phyloP scores from a whole-genome alignment of 92 coral and sea anemone species.

The Siderastrea siderea region DNA sequence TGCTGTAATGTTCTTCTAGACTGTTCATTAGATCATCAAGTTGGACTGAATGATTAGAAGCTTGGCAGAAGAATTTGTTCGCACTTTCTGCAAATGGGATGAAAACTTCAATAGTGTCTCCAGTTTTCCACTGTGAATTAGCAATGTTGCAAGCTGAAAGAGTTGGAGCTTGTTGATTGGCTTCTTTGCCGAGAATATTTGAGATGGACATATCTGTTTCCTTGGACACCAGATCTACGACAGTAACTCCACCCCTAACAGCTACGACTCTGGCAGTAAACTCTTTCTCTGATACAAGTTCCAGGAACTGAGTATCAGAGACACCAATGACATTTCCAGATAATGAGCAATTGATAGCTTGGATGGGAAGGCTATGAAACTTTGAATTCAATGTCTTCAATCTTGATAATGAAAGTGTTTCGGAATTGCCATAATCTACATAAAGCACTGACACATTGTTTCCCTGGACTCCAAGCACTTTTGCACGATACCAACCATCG shows the following conservation, averaged over 20 bases:
- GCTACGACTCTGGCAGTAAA: constrained; percentile 53
- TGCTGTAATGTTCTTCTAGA: constrained; percentile 74
- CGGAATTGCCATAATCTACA: constrained; percentile 93
- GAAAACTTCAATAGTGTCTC: constrained; percentile 32
- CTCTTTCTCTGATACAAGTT: constrained; percentile 76
- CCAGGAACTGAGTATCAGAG: constrained; percentile 48
- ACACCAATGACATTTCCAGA: constrained; percentile 19
- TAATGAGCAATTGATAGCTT: constrained; percentile 74
- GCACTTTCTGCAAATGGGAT: constrained; percentile 52
- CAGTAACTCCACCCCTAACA: constrained; percentile 53
- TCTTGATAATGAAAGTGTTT: constrained; percentile 77
- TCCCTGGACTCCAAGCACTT: constrained; percentile 62
- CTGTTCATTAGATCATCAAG: constrained; percentile 76
- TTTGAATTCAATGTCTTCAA: constrained; percentile 73
- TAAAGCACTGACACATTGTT: constrained; percentile 71
- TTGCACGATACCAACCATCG: constrained; percentile 96
- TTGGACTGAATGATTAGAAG: constrained; percentile 11
- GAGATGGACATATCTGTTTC: constrained; percentile 61
- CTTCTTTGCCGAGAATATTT: neutral
- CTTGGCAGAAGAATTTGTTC: constrained; percentile 71
- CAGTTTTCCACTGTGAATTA: constrained; percentile 29
- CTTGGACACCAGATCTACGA: constrained; percentile 67
- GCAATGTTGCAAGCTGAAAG: neutral
- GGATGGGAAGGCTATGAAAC: constrained; percentile 81
- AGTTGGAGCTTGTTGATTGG: neutral